A percentile compares a stretch with the other conserved stretches of the same genome.
phyloP scores from a whole-genome alignment of 2,888 invertebrate genomes.

The Isotomurus palustris region DNA sequence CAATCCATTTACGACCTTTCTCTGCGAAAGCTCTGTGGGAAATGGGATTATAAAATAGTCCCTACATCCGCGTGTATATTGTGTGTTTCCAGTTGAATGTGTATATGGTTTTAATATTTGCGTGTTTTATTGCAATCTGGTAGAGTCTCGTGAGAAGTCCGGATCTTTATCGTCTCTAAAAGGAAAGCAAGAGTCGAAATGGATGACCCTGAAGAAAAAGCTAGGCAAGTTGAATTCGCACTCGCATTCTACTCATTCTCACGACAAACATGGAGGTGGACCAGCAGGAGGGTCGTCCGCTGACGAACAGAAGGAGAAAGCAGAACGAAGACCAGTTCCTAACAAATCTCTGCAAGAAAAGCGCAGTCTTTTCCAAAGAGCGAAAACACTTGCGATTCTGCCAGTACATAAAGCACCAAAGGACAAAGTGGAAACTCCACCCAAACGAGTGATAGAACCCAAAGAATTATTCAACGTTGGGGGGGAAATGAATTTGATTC shows the following conservation, averaged over 20 bases:
- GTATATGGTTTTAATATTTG: not conserved
- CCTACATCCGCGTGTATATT: no score
- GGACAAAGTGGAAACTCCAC: constrained; percentile 31
- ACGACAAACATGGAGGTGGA: not conserved
- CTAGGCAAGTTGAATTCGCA: constrained; percentile 35
- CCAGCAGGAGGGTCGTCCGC: not conserved
- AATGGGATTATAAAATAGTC: no score
- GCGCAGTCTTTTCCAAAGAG: constrained; percentile 39
- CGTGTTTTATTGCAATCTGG: constrained; percentile 2
- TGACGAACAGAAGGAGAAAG: constrained; percentile 4
- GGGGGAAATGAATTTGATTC: constrained; percentile 46
- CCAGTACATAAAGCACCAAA: constrained; percentile 37
- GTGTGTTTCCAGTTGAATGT: no score
- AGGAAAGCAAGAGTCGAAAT: constrained; percentile 42
- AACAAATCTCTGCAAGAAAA: constrained; percentile 30
- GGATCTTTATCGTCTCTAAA: constrained; percentile 45
- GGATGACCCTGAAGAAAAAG: constrained; percentile 45
- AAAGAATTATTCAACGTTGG: constrained; percentile 46
- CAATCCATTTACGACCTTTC: not conserved
- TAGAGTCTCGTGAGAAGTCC: constrained; percentile 42
- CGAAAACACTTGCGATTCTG: constrained; percentile 45
- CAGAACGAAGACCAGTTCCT: not conserved
- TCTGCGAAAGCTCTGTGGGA: no score
- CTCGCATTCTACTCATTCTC: not conserved
- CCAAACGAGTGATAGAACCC: constrained; percentile 29